Base-by-base conservation (phyloP, 2,113 vertebrate species). In the Prietella phreatophila region DNA sequence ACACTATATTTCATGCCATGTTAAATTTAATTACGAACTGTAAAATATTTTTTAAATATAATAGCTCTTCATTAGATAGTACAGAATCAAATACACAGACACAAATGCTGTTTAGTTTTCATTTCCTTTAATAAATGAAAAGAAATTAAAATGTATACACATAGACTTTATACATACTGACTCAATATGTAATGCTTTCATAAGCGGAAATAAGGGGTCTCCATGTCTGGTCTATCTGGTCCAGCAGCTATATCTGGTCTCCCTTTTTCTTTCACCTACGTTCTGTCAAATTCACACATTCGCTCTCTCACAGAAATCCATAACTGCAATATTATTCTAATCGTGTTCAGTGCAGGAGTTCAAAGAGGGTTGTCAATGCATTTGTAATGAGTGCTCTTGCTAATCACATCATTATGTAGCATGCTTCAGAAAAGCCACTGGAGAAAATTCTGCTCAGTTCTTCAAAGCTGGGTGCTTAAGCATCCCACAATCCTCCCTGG, bases 391-490 rank as follows among this genome's bases (percentile, higher is more conserved):
- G 86, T 79, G 76, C 91, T 89, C 79, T 92, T 92, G 91, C 91
- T 95, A 95, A 95, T 95, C 90, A 90, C 90, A 92, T 93, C 91
- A 90, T 91, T 92, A 91, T 85, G 87, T 89, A 93, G 94, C 90
- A 69, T 81, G 85, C 92, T 89, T 89, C 81, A 90, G 87, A 94
- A 93, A 90, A 91, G 90, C 93, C 92, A 90, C 90, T 89, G 88
- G 93, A 91, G 90, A 93, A 93, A 91, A 93, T 93, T 91, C 63
- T 88, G 83, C 91, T 91, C 90, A 89, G 89, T 86, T 94, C 93
- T 95, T 96, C 94, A 95, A 96, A 95, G 94, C 92, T 88, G 55
- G 82, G 91, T 89, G 84, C 89, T 91, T 89, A 89, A 92, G 78
- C 90, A 87, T 85, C 85, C 81, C 87, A 86, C 85, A 80, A 80